These are phyloP conservation scores for Hozukius guyotensis DNA, from an alignment of 2,797 vertebrate genomes.

Conservation along the genomic window DNA sequence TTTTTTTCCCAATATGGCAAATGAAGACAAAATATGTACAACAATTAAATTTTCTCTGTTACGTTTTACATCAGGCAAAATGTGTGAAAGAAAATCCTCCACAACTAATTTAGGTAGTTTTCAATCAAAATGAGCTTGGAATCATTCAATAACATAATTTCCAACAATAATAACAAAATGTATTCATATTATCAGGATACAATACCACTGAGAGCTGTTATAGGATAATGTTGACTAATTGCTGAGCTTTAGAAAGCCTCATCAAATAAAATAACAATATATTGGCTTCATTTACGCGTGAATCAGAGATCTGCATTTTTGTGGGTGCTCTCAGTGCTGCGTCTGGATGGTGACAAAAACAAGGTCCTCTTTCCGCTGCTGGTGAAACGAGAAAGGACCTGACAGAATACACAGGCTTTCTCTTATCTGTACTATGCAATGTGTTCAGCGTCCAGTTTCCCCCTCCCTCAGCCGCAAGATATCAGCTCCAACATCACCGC, in stretches of 20 bases:
- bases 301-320: neutral
- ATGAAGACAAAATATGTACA: neutral
- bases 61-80: neutral
- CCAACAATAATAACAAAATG: neutral
- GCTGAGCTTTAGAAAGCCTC: neutral
- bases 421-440: slow-evolving; percentile 63
- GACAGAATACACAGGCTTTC: slow-evolving; percentile 41
- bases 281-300: neutral
- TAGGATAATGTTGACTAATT: neutral
- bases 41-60: neutral
- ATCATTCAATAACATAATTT: neutral
- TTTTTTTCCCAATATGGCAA: neutral
- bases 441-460: slow-evolving; percentile 36
- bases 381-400: slow-evolving; percentile 19
- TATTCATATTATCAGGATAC: neutral
- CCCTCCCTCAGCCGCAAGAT: slow-evolving; percentile 33
- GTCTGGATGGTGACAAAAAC: neutral
- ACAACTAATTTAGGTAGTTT: neutral
- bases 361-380: slow-evolving; percentile 1
- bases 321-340: neutral
- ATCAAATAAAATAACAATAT: neutral
- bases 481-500: slow-evolving; percentile 71
- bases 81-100: neutral
- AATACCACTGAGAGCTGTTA: neutral
- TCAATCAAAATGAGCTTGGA: neutral